Conservation (phyloP, 2,113 vertebrate genomes). For the Saguinus imperator region DNA sequence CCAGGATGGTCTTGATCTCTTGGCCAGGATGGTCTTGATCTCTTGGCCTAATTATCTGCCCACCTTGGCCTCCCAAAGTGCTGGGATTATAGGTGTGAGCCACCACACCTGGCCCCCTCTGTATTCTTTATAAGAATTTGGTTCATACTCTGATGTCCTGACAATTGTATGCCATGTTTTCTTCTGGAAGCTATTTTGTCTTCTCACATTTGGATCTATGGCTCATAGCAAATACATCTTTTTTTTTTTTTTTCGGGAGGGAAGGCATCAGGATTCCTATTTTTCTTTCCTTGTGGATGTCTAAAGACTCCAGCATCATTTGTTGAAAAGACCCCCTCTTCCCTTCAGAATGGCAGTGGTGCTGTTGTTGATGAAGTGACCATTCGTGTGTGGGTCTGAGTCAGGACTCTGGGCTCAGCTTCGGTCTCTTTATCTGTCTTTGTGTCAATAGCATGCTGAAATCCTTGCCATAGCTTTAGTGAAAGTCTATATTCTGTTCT, state of each 20-base stretch:
- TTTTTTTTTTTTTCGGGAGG: too few species aligned
- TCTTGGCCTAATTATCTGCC: too few species aligned
- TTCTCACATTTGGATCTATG: neutral
- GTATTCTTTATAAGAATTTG: accelerated
- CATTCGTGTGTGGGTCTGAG: neutral
- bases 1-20: too few species aligned
- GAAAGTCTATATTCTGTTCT: neutral
- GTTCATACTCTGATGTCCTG: neutral
- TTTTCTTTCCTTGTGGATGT: neutral
- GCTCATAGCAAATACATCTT: too few species aligned
- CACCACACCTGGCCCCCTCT: too few species aligned
- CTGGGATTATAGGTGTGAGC: too few species aligned
- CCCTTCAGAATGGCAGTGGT: accelerated
- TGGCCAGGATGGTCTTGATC: too few species aligned
- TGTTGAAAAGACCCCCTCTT: neutral
- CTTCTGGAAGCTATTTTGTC: neutral
- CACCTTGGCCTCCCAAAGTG: too few species aligned
- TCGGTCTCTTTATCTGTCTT: neutral
- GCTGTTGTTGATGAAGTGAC: neutral
- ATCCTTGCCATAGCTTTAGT: neutral
- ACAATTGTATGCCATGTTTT: neutral
- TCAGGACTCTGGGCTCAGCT: accelerated
- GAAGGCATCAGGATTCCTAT: neutral
- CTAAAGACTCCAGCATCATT: neutral
- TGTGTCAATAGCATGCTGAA: accelerated